Percentiles rank a stretch among this genome's conserved stretches.
These are phyloP conservation scores for Barnardius zonarius DNA, from an alignment of 2,113 vertebrate species.

Conservation along the genomic window DNA sequence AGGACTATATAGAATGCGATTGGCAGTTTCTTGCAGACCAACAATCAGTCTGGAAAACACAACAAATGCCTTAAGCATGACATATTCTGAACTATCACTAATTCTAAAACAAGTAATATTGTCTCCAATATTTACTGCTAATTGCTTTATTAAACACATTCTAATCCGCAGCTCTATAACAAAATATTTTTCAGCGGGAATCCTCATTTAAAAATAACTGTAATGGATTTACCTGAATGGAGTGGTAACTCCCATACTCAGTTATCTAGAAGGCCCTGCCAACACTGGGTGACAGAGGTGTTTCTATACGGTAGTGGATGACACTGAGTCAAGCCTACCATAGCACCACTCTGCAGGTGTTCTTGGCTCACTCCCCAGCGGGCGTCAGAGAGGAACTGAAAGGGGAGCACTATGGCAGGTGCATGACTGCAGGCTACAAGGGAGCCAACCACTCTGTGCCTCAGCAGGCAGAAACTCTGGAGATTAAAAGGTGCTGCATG, in stretches of 20 bases:
- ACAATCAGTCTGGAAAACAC: background rate
- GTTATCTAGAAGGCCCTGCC: background rate
- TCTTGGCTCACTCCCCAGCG: background rate
- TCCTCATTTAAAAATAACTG: background rate
- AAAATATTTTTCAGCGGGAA: background rate
- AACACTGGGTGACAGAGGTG: background rate
- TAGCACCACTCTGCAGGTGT: background rate
- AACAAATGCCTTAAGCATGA: rapidly evolving
- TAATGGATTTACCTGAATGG: background rate
- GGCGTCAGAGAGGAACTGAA: background rate
- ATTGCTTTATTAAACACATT: background rate
- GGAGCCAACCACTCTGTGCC: background rate
- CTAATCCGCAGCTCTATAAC: background rate
- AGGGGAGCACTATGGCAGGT: background rate
- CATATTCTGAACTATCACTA: background rate
- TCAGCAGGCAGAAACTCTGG: background rate
- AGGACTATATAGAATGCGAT: background rate
- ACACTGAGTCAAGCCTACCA: background rate
- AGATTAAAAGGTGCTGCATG: background rate
- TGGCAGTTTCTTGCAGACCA: background rate
- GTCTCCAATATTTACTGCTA: background rate
- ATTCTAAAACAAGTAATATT: background rate
- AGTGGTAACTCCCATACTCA: background rate
- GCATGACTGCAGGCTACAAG: background rate
- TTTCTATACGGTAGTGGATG: background rate